phyloP scores from a whole-genome alignment of 2,888 invertebrate genomes.

The Drosophila bunnanda region DNA sequence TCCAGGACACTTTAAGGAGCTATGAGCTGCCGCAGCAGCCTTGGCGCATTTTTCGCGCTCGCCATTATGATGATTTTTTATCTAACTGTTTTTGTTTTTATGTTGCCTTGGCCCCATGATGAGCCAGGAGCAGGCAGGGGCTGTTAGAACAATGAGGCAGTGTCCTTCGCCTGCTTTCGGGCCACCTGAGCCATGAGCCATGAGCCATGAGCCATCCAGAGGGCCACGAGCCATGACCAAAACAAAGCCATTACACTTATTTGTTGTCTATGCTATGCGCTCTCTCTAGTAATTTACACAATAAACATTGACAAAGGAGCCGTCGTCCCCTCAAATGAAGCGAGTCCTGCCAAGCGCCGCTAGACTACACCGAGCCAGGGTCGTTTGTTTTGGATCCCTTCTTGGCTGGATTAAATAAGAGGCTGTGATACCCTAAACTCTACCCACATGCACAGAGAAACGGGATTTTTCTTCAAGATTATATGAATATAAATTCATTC shows the following conservation, averaged over 20 bases:
- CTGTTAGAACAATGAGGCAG: slow-evolving; percentile 62
- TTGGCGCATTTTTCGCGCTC: slow-evolving; percentile 62
- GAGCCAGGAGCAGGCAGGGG: slow-evolving; percentile 15
- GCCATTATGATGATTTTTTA: slow-evolving; percentile 76
- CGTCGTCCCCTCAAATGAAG: slow-evolving; percentile 40
- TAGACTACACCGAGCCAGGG: slow-evolving; percentile 10
- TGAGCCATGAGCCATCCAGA: slow-evolving; percentile 70
- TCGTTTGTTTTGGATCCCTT: slow-evolving; percentile 43
- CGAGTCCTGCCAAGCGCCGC: slow-evolving; percentile 21
- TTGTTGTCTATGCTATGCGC: slow-evolving; percentile 76
- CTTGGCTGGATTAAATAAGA: slow-evolving; percentile 52
- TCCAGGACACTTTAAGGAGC: slow-evolving; percentile 54
- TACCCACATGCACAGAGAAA: slow-evolving; percentile 1
- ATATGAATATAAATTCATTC: neutral
- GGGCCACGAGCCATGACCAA: slow-evolving; percentile 75
- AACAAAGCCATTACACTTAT: slow-evolving; percentile 80
- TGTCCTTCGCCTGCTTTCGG: slow-evolving; percentile 65
- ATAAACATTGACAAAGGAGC: slow-evolving; percentile 76
- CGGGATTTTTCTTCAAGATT: no score
- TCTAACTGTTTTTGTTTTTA: slow-evolving; percentile 77
- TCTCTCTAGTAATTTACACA: slow-evolving; percentile 74
- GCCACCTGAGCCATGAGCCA: slow-evolving; percentile 71
- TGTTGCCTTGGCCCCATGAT: slow-evolving; percentile 34
- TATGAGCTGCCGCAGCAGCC: slow-evolving; percentile 58
- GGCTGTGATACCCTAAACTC: slow-evolving; percentile 63